Percentiles rank a stretch among this genome's conserved stretches.
phyloP scores from a whole-genome alignment of 37 sponge, comb jelly and placozoan genomes.

The Oopsacas minuta region DNA sequence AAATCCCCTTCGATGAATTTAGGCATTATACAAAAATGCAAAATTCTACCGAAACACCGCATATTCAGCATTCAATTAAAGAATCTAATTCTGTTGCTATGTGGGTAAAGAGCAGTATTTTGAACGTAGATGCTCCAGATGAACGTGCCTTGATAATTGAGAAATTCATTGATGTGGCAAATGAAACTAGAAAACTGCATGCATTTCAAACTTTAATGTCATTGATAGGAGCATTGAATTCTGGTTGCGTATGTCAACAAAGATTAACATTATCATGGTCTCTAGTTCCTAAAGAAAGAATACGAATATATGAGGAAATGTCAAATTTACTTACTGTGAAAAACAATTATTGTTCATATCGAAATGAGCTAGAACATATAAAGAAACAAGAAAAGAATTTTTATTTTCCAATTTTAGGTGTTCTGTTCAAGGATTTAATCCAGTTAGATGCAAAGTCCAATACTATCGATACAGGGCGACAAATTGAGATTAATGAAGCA shows the following conservation, averaged over 20 bases:
- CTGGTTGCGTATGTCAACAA: not conserved
- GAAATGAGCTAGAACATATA: not conserved
- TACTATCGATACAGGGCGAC: not conserved
- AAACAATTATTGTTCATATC: not conserved
- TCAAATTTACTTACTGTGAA: not conserved
- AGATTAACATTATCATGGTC: not conserved
- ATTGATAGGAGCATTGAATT: not conserved
- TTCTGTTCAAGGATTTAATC: not conserved
- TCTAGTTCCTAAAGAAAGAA: not conserved
- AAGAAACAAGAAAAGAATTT: not conserved
- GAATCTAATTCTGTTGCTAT: not conserved
- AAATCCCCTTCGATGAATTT: not conserved
- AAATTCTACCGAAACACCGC: not conserved
- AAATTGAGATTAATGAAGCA: not conserved
- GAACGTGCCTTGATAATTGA: not conserved
- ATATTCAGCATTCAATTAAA: not conserved
- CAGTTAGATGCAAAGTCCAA: not conserved
- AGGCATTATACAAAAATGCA: not conserved
- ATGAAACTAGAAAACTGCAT: not conserved
- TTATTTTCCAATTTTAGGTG: constrained; percentile 13
- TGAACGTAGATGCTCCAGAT: not conserved
- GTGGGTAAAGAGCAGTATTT: constrained; percentile 10
- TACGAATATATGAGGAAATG: not conserved
- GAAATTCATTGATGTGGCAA: not conserved
- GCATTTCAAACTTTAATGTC: constrained; percentile 9